Conservation (phyloP, 1,140 invertebrate species). For the Ceratina japonica region DNA sequence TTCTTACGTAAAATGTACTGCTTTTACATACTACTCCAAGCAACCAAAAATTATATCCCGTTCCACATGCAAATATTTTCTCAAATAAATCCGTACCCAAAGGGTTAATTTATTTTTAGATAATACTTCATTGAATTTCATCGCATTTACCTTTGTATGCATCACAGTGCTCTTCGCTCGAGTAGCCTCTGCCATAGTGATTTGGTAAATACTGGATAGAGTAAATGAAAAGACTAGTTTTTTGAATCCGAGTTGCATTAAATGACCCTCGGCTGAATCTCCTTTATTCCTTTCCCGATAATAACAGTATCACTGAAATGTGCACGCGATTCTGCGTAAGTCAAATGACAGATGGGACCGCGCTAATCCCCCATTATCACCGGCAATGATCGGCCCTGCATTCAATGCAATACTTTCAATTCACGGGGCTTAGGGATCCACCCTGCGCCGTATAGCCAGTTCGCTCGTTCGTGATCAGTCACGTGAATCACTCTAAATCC, state of each 20-base stretch:
- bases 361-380: conserved; percentile 74
- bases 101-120: too few relatives aligned
- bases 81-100: too few relatives aligned
- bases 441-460: conserved; percentile 30
- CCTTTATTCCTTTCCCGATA: conserved; percentile 18
- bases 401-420: conserved; percentile 65
- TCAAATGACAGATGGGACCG: conserved; percentile 70
- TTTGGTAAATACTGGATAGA: too few relatives aligned
- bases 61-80: too few relatives aligned
- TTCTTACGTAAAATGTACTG: too few relatives aligned
- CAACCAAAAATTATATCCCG: too few relatives aligned
- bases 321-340: conserved; percentile 44
- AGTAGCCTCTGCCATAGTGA: too few relatives aligned
- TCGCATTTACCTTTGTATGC: too few relatives aligned
- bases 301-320: conserved; percentile 13
- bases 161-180: too few relatives aligned
- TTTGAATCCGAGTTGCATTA: background rate
- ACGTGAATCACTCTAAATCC: conserved; percentile 53
- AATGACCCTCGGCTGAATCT: background rate
- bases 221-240: background rate
- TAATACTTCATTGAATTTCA: too few relatives aligned
- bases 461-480: conserved; percentile 45
- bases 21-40: too few relatives aligned
- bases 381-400: conserved; percentile 67
- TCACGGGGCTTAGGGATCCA: conserved; percentile 62